phyloP scores from a whole-genome alignment of 1,140 invertebrate genomes.

The Trichonephila inaurata region DNA sequence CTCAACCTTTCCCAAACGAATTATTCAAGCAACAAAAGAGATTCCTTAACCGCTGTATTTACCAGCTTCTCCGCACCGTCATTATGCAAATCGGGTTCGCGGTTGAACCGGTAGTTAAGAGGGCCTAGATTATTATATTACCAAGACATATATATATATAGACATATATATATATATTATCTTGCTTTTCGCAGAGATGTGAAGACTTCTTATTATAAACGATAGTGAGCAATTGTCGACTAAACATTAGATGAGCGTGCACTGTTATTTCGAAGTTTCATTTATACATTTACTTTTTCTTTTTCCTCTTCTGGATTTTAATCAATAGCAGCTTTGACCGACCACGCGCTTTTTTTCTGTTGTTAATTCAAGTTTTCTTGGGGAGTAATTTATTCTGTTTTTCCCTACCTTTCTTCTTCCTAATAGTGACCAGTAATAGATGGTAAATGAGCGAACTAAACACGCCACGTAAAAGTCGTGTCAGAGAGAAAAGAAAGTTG shows the following conservation, averaged over 20 bases:
- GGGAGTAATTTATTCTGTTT: neutral
- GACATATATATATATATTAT: neutral
- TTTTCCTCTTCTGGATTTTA: neutral
- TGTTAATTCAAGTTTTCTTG: neutral
- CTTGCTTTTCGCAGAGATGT: neutral
- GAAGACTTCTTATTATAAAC: constrained; percentile 25
- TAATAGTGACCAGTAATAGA: neutral
- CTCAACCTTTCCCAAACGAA: constrained; percentile 14
- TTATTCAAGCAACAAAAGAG: constrained; percentile 36
- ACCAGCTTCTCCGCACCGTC: constrained; percentile 17
- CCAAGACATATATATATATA: neutral
- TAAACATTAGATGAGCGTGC: constrained; percentile 29
- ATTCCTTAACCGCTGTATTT: neutral
- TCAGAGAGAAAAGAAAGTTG: neutral
- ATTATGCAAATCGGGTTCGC: constrained; percentile 52
- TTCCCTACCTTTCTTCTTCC: neutral
- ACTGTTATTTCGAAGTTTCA: constrained; percentile 40
- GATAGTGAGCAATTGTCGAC: constrained; percentile 38
- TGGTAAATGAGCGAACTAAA: neutral
- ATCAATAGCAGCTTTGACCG: constrained; percentile 2
- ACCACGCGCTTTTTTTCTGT: neutral
- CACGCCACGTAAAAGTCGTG: neutral
- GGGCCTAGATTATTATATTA: constrained; percentile 37
- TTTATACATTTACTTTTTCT: neutral
- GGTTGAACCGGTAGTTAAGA: constrained; percentile 43